Evolutionary conservation across 2,888 invertebrate genomes (phyloP), one percentile per base, ranked within the genome.

Genomic region (Dasysyrphus albostriatus): DNA sequence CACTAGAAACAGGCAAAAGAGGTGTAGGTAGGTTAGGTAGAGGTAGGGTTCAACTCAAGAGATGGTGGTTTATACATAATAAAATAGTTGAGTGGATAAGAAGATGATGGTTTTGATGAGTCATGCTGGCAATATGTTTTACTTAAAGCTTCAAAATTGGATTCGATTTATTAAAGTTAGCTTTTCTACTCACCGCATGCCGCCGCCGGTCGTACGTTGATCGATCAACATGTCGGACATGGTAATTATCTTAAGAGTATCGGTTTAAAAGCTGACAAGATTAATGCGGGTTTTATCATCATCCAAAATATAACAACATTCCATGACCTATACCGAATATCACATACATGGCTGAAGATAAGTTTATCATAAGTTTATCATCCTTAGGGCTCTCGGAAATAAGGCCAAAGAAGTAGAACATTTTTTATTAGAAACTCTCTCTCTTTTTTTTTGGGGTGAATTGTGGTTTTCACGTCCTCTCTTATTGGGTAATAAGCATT

Each of bases 71-170:
- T 24, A 24, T 24, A 24, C 1, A 24, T 24, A 24, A 24, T 24
- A 24, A 1, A 24, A 32, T 39, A 3, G 39, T 42, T 61, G 65
- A 42, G 42, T 37, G 16, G 2, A 32, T 47, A n/a, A 39, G 29
- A 9, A 37, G n/a, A 14, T 24, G 51, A 29, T 59, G 72, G 29
- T 51, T 29, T 42, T 56, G 78, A 65, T 87, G 87, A 87, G 83
- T 87, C 87, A 87, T 83, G 74, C 58, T 47, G 74, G 75, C 74
- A 87, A 78, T 82, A 74, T 74, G 78, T 76, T 85, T 77, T 32
- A 37, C 49, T 56, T 74, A 34, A 19, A 42, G 61, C 69, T 67
- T 85, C 42, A 73, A 37, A 16, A 37, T 29, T 59, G 16, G 19
- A 59, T 59, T 37, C n/a, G 19, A 5, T 59, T n/a, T 37, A 5